A percentile compares a stretch with the other conserved stretches of the same genome.
phyloP scores from a whole-genome alignment of 2,113 vertebrate species.

The Bos indicus region DNA sequence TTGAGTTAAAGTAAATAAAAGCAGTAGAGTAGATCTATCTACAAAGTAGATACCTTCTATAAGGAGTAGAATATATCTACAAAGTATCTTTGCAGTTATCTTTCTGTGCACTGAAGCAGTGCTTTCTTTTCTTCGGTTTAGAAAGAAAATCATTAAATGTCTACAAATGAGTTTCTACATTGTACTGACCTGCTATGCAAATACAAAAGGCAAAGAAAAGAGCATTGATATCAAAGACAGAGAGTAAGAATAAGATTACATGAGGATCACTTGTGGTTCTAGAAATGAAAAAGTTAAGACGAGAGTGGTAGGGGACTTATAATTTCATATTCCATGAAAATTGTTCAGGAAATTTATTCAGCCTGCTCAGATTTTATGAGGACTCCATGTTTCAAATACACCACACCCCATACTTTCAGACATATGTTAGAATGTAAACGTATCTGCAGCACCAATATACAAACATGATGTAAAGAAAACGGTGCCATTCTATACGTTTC shows the following conservation, averaged over 20 bases:
- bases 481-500: not conserved
- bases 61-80: not conserved
- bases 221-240: not conserved
- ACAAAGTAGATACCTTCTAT: not conserved
- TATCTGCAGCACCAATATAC: not conserved
- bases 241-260: not conserved
- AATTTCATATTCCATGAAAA: not conserved
- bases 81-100: not conserved
- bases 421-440: not conserved
- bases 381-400: not conserved
- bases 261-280: not conserved
- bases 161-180: not conserved
- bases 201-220: not conserved
- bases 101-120: not conserved
- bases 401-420: not conserved
- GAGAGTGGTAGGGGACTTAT: not conserved
- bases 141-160: not conserved
- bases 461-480: not conserved
- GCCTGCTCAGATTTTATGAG: not conserved
- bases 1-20: not conserved
- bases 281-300: not conserved
- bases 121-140: not conserved
- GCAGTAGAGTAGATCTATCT: not conserved
- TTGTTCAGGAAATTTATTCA: not conserved
- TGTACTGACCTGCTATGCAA: not conserved